A percentile compares a stretch with the other conserved stretches of the same genome.
These are phyloP conservation scores for Proterorhinus semilunaris DNA, from an alignment of 2,113 vertebrate species.

Conservation along the genomic window DNA sequence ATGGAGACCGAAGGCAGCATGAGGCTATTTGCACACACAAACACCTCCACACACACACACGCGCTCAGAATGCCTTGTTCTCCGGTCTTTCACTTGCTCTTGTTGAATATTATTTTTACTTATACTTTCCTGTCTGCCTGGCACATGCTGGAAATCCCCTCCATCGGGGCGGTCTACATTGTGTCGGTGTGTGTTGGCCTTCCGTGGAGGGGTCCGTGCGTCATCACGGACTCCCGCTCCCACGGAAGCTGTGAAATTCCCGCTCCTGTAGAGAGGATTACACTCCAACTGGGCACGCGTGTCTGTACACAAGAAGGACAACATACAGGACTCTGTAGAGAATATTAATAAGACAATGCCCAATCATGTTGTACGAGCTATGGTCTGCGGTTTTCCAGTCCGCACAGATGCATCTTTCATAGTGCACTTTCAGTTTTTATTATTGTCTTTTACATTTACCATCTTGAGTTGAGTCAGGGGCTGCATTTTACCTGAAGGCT, in stretches of 20 bases:
- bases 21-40: constrained; percentile 47
- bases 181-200: constrained; percentile 43
- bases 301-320: constrained; percentile 4
- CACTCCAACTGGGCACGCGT: constrained; percentile 35
- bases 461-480: too few relatives aligned
- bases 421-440: background rate
- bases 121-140: constrained; percentile 62
- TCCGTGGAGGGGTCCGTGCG: constrained; percentile 59
- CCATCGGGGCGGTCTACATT: constrained; percentile 41
- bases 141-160: constrained; percentile 70
- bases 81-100: constrained; percentile 52
- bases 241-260: constrained; percentile 69
- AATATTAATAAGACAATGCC: background rate
- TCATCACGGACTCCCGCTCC: constrained; percentile 64
- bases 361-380: too few relatives aligned
- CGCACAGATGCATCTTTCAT: background rate
- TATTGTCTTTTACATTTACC: background rate
- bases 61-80: constrained; percentile 51
- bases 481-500: too few relatives aligned
- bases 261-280: constrained; percentile 71
- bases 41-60: constrained; percentile 42
- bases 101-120: constrained; percentile 66
- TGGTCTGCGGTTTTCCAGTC: too few relatives aligned
- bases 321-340: background rate
- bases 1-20: constrained; percentile 48